A percentile compares a stretch with the other conserved stretches of the same genome.
Conservation (phyloP, 2,113 vertebrate species). For the Prionailurus bengalensis region DNA sequence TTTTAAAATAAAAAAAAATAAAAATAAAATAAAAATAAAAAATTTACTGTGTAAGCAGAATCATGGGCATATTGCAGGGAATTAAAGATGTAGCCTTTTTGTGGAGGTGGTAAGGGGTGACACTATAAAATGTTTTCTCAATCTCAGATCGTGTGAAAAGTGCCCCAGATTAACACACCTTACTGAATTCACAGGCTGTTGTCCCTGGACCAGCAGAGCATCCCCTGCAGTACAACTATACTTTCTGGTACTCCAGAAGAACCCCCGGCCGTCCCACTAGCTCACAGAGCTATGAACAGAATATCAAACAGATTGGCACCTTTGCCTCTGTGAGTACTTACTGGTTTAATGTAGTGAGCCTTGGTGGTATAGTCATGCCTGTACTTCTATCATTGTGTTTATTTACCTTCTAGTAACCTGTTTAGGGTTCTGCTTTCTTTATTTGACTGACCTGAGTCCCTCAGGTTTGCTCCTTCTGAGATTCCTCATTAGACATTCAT, state of each 20-base stretch:
- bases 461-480: neutral
- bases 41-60: neutral
- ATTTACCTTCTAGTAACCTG: neutral
- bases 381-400: neutral
- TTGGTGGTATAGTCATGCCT: neutral
- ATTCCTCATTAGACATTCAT: neutral
- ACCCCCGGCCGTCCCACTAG: slow-evolving; percentile 92
- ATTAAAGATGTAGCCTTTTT: neutral
- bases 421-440: neutral
- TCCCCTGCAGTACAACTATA: slow-evolving; percentile 92
- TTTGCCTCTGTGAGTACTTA: slow-evolving; percentile 91
- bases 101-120: neutral
- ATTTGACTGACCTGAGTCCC: neutral
- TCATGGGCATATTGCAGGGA: neutral
- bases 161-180: neutral
- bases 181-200: slow-evolving; percentile 86
- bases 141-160: neutral
- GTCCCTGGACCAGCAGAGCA: slow-evolving; percentile 92
- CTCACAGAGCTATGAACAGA: slow-evolving; percentile 93
- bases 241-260: slow-evolving; percentile 92
- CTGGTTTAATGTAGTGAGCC: neutral
- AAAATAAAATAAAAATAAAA: too few species aligned
- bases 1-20: too few species aligned
- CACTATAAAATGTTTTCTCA: neutral
- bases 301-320: slow-evolving; percentile 93